phyloP scores from a whole-genome alignment of 1,140 invertebrate genomes.

The Leptinotarsa texana region DNA sequence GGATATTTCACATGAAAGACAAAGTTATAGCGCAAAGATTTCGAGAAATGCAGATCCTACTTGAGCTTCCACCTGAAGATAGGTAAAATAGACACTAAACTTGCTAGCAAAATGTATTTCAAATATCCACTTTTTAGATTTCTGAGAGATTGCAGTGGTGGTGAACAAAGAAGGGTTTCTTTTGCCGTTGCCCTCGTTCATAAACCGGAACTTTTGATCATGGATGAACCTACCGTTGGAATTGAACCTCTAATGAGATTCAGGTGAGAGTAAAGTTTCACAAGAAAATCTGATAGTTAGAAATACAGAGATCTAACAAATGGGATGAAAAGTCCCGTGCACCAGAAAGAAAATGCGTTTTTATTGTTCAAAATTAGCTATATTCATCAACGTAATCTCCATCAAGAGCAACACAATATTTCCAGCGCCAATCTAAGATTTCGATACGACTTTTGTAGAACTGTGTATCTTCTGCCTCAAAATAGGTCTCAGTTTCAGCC shows the following conservation, averaged over 20 bases:
- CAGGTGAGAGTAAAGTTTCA: constrained; percentile 56
- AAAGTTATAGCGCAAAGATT: constrained; percentile 69
- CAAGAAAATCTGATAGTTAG: neutral
- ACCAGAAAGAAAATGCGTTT: no score
- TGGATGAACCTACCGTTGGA: constrained; percentile 93
- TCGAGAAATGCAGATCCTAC: constrained; percentile 69
- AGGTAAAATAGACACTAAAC: constrained; percentile 41
- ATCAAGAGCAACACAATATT: no score
- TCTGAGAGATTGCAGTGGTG: constrained; percentile 77
- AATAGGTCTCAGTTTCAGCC: neutral
- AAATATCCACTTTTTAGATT: constrained; percentile 49
- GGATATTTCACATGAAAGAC: constrained; percentile 78
- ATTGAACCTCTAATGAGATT: constrained; percentile 87
- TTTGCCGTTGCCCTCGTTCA: constrained; percentile 86
- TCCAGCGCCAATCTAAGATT: no score
- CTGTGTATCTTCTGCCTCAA: no score
- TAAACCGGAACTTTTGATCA: constrained; percentile 82
- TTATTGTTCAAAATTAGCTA: no score
- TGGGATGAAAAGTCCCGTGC: neutral
- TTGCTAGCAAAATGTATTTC: neutral
- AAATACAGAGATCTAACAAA: neutral
- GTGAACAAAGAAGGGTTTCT: constrained; percentile 85
- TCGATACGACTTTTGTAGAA: no score
- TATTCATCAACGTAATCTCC: no score
- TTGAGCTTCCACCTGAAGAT: constrained; percentile 72